Conservation (phyloP, 2,113 vertebrate genomes). For the Meles meles region DNA sequence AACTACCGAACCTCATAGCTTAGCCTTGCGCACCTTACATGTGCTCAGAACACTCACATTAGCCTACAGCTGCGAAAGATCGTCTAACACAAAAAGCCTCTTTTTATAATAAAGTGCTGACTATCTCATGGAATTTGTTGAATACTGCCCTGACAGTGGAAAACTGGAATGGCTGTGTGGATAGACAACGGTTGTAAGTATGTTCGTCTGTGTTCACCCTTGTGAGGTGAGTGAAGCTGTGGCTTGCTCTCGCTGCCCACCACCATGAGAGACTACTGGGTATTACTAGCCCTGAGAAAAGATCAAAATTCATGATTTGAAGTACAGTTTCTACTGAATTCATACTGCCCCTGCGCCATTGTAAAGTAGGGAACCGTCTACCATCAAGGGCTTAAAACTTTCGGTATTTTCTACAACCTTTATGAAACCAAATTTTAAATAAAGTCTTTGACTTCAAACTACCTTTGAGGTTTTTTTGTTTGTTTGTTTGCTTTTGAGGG, state of each 20-base stretch:
- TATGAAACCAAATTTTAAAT: neutral
- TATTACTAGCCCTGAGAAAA: neutral
- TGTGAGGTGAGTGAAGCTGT: neutral
- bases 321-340: neutral
- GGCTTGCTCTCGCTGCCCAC: neutral
- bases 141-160: neutral
- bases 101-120: neutral
- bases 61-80: neutral
- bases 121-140: neutral
- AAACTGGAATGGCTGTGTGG: neutral
- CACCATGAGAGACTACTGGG: neutral
- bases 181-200: neutral
- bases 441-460: neutral
- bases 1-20: neutral
- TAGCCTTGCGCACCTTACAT: neutral
- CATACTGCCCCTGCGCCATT: fast-evolving
- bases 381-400: neutral
- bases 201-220: neutral
- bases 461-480: neutral
- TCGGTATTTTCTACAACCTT: neutral
- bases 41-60: neutral
- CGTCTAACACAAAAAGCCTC: neutral
- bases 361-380: neutral
- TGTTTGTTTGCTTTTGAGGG: neutral
- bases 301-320: neutral